These are phyloP conservation scores for Epicauta chinensis DNA, from an alignment of 1,140 invertebrate species.

Conservation along the genomic window DNA sequence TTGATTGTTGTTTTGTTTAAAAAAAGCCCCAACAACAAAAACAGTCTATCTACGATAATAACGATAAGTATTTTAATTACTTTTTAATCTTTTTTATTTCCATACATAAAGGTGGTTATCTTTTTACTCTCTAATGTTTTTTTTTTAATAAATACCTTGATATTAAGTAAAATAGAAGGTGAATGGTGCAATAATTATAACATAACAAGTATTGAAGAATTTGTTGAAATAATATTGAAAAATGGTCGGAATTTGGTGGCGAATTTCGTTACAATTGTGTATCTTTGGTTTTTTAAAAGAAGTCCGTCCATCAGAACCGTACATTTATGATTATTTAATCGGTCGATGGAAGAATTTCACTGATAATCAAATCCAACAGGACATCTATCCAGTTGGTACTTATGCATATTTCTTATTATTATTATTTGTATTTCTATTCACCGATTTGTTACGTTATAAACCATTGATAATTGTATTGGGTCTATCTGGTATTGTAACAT, in stretches of 20 bases:
- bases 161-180: too few species aligned
- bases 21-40: too few species aligned
- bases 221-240: too few species aligned
- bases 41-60: too few species aligned
- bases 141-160: too few species aligned
- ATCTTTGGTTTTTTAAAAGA: conserved; percentile 76
- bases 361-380: conserved; percentile 55
- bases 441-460: conserved; percentile 78
- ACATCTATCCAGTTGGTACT: conserved; percentile 72
- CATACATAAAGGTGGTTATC: too few species aligned
- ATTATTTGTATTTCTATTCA: conserved; percentile 68
- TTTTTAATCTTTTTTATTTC: too few species aligned
- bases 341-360: conserved; percentile 63
- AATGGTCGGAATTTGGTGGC: conserved; percentile 52
- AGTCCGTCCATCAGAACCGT: conserved; percentile 72
- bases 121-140: too few species aligned
- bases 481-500: conserved; percentile 63
- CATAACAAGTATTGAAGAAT: too few species aligned
- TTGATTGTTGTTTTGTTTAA: too few species aligned
- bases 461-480: conserved; percentile 74
- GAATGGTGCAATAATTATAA: too few species aligned
- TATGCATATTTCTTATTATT: conserved; percentile 66
- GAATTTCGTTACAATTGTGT: conserved; percentile 61
- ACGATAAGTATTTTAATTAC: too few species aligned
- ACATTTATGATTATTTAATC: conserved; percentile 65